These are phyloP conservation scores for Cherax quadricarinatus DNA, from an alignment of 1,140 invertebrate species.

Conservation along the genomic window DNA sequence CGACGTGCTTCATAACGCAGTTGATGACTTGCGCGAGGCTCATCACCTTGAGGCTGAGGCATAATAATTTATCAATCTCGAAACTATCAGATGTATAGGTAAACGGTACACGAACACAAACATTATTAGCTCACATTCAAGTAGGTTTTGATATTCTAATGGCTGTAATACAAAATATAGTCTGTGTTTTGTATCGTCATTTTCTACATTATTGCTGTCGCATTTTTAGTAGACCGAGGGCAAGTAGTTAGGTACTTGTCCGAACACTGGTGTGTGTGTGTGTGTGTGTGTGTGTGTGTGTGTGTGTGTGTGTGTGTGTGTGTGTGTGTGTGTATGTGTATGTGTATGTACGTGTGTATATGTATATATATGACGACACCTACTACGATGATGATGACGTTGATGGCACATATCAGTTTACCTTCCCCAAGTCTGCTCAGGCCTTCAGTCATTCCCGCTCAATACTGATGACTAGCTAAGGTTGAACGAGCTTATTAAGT, in stretches of 20 bases:
- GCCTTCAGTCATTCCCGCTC: constrained; percentile 23
- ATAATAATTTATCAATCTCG: constrained; percentile 5
- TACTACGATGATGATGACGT: background rate
- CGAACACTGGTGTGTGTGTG: no score
- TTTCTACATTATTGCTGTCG: constrained; percentile 28
- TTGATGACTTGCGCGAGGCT: background rate
- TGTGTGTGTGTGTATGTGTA: background rate
- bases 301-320: background rate
- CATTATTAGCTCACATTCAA: constrained; percentile 3
- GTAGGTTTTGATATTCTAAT: constrained; percentile 28
- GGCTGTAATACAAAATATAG: constrained; percentile 12
- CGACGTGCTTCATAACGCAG: constrained; percentile 18
- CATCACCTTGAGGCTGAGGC: background rate
- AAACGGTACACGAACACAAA: background rate
- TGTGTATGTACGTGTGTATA: constrained; percentile 8
- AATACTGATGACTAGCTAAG: constrained; percentile 49
- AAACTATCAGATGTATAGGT: background rate
- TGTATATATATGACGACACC: constrained; percentile 20
- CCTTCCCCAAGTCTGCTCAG: constrained; percentile 16
- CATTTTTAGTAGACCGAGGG: background rate
- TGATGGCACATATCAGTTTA: constrained; percentile 39
- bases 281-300: background rate
- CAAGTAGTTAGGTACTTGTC: background rate
- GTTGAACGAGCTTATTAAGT: constrained; percentile 56
- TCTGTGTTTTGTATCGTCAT: constrained; percentile 32